Evolutionary conservation across 2,888 invertebrate genomes (phyloP), one percentile per base, ranked within the genome.

Genomic region (Mesodorylaimus sp.): DNA sequence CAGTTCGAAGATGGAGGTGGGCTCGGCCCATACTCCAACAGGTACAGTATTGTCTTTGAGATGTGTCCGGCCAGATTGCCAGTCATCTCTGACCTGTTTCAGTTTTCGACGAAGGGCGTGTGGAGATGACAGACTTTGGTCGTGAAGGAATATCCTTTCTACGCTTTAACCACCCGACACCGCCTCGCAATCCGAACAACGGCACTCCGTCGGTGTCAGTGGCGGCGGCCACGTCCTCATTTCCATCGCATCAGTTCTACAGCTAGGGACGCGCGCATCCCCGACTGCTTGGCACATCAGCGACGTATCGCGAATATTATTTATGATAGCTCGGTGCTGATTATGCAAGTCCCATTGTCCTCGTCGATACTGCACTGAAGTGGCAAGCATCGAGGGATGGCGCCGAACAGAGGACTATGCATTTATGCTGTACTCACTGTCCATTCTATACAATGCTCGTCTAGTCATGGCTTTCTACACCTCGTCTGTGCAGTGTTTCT

Each of bases 221-320:
- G 26, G 25, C 47, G 3, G 3, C 46, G 3, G 16, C 46, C 38
- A 39, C 38, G 3, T 3, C 36, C 19, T 43, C 26, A 43, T 27
- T 19, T 3, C 39, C 10, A 16, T 5, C 13, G 5, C 16, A 41
- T 13, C 26, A 48, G 21, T 48, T 47, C 42, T 23, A 47, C 42
- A 49, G 49, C 49, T 49, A 32, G 32, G 43, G 49, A 32, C n/a
- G 37, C 49, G 49, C 49, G 47, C 49, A 49, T 49, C 49, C 49
- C 23, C 49, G 47, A 7, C 25, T 19, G n/a, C 41, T 41, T 16
- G 16, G 10, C 32, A 16, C 16, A 7, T 7, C 32, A 16, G 16
- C 32, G 32, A 10, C 32, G 32, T 32, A 32, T 16, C 32, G 32
- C 32, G 32, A 32, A 32, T 32, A 32, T 32, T 32, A 32, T 16